Evolutionary conservation across 2,888 invertebrate genomes (phyloP).

Genomic region (Netelia inedita): DNA sequence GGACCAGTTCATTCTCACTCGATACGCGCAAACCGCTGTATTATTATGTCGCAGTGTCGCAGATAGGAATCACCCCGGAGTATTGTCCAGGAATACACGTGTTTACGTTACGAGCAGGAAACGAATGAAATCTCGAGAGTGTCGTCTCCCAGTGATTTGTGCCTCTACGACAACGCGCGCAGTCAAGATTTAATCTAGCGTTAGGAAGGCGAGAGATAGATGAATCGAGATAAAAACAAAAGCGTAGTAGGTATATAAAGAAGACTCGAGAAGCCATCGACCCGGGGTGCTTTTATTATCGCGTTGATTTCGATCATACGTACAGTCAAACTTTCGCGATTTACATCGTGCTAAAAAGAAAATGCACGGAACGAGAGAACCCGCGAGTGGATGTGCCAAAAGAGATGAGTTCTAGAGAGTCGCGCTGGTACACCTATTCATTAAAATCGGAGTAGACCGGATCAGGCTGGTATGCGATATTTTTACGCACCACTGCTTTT

Average conservation of each 20-base stretch:
- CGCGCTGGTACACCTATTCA: conserved; percentile 40
- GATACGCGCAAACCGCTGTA: conserved; percentile 24
- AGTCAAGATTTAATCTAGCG: conserved; percentile 51
- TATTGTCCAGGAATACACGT: conserved; percentile 52
- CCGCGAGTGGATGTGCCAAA: conserved; percentile 11
- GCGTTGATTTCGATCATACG: conserved; percentile 13
- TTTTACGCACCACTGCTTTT: conserved; percentile 21
- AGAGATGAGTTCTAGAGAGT: conserved; percentile 25
- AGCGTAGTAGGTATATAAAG: conserved; percentile 14
- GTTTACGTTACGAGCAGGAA: conserved; percentile 48
- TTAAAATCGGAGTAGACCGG: not conserved
- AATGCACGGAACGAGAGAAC: not conserved
- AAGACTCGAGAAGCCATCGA: conserved; percentile 13
- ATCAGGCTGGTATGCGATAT: conserved; percentile 6
- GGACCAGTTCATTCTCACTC: conserved; percentile 21
- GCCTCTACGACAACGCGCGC: conserved; percentile 42
- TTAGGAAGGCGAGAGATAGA: conserved; percentile 27
- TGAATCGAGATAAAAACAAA: conserved; percentile 56
- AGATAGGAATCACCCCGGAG: not conserved
- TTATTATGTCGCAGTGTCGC: conserved; percentile 19
- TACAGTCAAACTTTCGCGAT: not conserved
- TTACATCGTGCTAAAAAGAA: not conserved
- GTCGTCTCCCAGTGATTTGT: conserved; percentile 36
- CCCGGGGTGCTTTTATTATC: conserved; percentile 27
- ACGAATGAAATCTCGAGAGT: conserved; percentile 54